Conservation (phyloP, 2,113 vertebrate species). For the Oriolus oriolus region DNA sequence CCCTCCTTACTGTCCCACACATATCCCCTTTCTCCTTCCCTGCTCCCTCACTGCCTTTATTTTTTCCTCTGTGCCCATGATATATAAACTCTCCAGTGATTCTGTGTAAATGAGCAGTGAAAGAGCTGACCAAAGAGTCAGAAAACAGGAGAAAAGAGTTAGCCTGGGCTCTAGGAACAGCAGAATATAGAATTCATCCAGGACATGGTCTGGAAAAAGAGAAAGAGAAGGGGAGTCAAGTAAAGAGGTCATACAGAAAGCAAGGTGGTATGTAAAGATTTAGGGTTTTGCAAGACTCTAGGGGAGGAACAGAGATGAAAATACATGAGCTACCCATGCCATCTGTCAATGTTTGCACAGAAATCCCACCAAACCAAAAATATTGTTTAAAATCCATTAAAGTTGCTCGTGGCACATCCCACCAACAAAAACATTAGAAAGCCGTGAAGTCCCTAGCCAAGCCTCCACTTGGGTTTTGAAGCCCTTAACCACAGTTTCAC, state of each 20-base stretch:
- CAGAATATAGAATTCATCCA: not conserved
- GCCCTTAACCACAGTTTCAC: not conserved
- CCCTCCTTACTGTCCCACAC: not conserved
- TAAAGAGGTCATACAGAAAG: not conserved
- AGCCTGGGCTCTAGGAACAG: not conserved
- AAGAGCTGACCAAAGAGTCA: not conserved
- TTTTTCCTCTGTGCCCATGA: not conserved
- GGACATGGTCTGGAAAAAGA: not conserved
- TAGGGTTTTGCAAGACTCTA: not conserved
- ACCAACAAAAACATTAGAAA: constrained; percentile 20
- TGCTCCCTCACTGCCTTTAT: not conserved
- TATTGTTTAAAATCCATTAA: constrained; percentile 13
- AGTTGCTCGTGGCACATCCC: constrained; percentile 33
- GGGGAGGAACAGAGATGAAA: not conserved
- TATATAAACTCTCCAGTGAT: not conserved
- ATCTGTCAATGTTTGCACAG: constrained; percentile 47
- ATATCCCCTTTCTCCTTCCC: not conserved
- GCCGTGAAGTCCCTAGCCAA: not conserved
- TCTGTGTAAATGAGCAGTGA: not conserved
- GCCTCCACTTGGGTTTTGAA: not conserved
- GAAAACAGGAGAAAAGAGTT: not conserved
- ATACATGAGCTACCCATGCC: constrained; percentile 1
- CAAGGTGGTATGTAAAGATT: not conserved
- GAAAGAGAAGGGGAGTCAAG: not conserved
- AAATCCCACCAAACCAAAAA: constrained; percentile 48